phyloP scores from a whole-genome alignment of 2,888 invertebrate species.

The Chrysodeixis includens region DNA sequence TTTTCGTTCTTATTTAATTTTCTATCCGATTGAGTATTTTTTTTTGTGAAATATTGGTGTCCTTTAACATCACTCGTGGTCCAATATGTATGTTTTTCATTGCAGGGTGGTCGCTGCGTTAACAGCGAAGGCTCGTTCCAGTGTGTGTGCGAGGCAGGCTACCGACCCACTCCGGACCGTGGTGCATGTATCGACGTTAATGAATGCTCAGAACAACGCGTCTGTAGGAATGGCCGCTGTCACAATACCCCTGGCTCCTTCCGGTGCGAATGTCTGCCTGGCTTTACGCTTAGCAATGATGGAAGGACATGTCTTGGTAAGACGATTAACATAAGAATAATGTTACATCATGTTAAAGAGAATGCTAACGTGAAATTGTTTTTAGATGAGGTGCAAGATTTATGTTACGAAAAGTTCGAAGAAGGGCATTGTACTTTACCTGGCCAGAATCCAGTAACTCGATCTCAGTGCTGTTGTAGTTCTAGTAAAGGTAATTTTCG shows the following conservation, averaged over 20 bases:
- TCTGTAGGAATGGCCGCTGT: slow-evolving; percentile 94
- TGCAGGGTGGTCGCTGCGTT: slow-evolving; percentile 93
- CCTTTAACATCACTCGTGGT: neutral
- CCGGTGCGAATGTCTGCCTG: slow-evolving; percentile 94
- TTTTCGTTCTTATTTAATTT: too few species aligned
- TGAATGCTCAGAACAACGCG: slow-evolving; percentile 92
- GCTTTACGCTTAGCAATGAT: slow-evolving; percentile 94
- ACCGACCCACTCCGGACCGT: slow-evolving; percentile 89
- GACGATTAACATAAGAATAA: neutral
- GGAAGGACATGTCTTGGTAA: slow-evolving; percentile 94
- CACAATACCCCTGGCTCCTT: slow-evolving; percentile 94
- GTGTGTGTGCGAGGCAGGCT: slow-evolving; percentile 95
- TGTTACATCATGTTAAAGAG: neutral
- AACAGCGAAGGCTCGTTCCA: slow-evolving; percentile 95
- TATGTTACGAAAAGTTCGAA: slow-evolving; percentile 94
- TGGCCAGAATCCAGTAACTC: slow-evolving; percentile 93
- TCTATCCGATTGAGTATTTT: too few species aligned
- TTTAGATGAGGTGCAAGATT: slow-evolving; percentile 94
- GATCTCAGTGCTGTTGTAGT: slow-evolving; percentile 96
- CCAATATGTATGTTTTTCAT: neutral
- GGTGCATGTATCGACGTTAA: slow-evolving; percentile 86
- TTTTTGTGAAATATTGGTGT: neutral
- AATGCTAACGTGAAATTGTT: neutral
- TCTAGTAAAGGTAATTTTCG: slow-evolving; percentile 81
- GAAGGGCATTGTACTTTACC: slow-evolving; percentile 94